Evolutionary conservation across 2,888 invertebrate species (phyloP).

Genomic region (Villa cingulata): DNA sequence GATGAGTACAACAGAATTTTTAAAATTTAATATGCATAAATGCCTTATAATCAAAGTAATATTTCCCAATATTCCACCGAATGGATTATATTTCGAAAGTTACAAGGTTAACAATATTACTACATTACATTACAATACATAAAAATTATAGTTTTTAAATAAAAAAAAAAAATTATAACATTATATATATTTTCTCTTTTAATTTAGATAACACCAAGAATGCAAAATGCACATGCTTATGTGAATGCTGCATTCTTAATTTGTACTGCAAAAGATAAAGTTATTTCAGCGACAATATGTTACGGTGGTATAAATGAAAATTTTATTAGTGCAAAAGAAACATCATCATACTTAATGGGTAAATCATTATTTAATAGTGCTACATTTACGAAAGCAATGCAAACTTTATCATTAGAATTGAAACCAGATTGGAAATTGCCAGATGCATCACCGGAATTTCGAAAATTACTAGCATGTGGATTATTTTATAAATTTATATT

Average conservation of each 20-base stretch:
- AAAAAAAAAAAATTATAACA: too few species aligned
- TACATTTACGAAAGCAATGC: conserved; percentile 39
- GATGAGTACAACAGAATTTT: conserved; percentile 34
- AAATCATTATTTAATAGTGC: conserved; percentile 35
- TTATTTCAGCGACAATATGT: conserved; percentile 38
- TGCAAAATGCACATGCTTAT: conserved; percentile 56
- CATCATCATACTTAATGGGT: conserved; percentile 32
- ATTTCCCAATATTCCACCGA: conserved; percentile 31
- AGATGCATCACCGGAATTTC: conserved; percentile 49
- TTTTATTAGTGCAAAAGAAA: conserved; percentile 40
- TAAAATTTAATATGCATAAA: conserved; percentile 44
- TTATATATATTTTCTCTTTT: too few species aligned
- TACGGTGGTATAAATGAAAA: conserved; percentile 44
- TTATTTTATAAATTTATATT: conserved; percentile 58
- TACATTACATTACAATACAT: too few species aligned
- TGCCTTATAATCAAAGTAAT: conserved; percentile 46
- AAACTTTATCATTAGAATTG: conserved; percentile 43
- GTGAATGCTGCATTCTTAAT: conserved; percentile 57
- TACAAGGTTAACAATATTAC: conserved; percentile 20
- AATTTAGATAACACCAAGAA: conserved; percentile 39
- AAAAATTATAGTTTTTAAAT: too few species aligned
- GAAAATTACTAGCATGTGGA: conserved; percentile 50
- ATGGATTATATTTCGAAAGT: conserved; percentile 37
- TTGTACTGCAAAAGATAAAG: conserved; percentile 31
- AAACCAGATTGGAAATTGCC: conserved; percentile 45